Conservation (phyloP, 1,140 invertebrate genomes). For the Conus betulinus region DNA sequence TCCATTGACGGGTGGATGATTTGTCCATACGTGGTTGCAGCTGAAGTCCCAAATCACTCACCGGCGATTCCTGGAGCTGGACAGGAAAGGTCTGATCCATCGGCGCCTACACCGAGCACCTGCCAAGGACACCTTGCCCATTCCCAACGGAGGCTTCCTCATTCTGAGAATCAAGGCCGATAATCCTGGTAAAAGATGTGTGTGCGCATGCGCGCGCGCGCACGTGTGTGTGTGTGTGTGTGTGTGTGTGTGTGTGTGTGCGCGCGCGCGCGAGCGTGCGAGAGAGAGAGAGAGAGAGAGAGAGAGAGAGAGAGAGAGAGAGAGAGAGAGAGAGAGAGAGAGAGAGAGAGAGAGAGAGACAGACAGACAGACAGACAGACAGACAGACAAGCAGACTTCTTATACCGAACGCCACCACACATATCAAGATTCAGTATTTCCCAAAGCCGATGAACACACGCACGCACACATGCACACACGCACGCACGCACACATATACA, state of each 20-base stretch:
- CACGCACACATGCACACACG: no score
- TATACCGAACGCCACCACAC: no score
- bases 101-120: constrained; percentile 78
- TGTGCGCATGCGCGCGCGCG: not conserved
- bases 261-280: not conserved
- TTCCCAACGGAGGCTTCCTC: constrained; percentile 94
- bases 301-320: no score
- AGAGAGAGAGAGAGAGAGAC: no score
- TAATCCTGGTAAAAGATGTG: constrained; percentile 84
- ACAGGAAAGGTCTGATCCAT: constrained; percentile 46
- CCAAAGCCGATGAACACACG: no score
- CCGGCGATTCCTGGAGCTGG: constrained; percentile 20
- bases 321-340: no score
- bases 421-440: no score
- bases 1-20: no score
- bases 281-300: not conserved
- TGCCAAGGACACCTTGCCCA: constrained; percentile 91
- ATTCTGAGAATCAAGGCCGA: constrained; percentile 91
- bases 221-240: constrained; percentile 5
- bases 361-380: no score
- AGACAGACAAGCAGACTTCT: no score
- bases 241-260: constrained; percentile 6
- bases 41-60: not conserved
- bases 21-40: not conserved
- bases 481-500: no score